A percentile compares a stretch with the other conserved stretches of the same genome.
These are phyloP conservation scores for Paradoxurus hermaphroditus DNA, from an alignment of 2,113 vertebrate species.

Conservation along the genomic window DNA sequence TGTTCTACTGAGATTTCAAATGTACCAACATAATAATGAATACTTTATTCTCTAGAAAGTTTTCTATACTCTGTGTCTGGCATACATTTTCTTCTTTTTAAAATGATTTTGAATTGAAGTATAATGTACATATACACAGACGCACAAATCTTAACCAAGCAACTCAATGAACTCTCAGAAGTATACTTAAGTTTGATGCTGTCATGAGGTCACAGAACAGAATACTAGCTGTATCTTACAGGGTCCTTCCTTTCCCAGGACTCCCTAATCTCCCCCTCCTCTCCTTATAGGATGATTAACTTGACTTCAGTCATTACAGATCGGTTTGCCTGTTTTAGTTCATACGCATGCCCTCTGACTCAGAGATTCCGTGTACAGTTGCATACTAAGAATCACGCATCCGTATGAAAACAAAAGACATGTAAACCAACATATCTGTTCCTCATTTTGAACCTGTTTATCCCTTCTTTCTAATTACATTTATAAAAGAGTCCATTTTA, in stretches of 20 bases:
- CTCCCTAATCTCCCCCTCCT: neutral
- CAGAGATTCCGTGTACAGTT: neutral
- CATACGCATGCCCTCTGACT: neutral
- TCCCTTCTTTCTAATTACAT: neutral
- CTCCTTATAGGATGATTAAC: neutral
- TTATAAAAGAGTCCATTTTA: neutral
- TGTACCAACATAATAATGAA: neutral
- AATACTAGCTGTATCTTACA: neutral
- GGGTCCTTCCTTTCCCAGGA: too few relatives aligned
- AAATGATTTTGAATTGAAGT: neutral
- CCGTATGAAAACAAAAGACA: neutral
- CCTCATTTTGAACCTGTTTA: neutral
- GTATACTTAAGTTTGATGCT: neutral
- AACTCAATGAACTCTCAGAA: neutral
- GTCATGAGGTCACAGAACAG: neutral
- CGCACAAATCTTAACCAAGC: neutral
- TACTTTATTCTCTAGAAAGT: neutral
- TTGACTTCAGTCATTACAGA: neutral
- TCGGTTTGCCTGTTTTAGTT: neutral
- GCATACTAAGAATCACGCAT: neutral
- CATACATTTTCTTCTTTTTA: neutral
- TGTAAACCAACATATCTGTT: neutral
- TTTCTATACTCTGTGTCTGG: neutral
- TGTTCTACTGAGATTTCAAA: neutral
- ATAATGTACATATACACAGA: neutral